Percentiles rank a stretch among this genome's conserved stretches.
These are phyloP conservation scores for Drosophila burlai DNA, from an alignment of 1,140 invertebrate genomes.

Conservation along the genomic window DNA sequence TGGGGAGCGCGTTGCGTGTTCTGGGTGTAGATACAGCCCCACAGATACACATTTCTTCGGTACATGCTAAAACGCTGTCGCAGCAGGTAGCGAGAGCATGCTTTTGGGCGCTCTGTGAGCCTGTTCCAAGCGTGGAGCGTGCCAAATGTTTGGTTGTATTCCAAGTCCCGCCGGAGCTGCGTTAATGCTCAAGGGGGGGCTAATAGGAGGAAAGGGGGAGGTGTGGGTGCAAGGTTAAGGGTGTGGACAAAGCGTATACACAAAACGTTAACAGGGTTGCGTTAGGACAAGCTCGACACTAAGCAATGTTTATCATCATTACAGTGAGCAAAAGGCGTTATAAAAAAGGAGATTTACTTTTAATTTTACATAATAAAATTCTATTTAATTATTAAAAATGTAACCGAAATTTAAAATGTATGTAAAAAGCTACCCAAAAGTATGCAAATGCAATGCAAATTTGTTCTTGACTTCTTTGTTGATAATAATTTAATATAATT, in stretches of 20 bases:
- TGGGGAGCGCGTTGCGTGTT: constrained; percentile 58
- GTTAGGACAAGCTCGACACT: constrained; percentile 8
- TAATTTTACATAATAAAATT: not conserved
- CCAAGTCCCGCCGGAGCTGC: constrained; percentile 36
- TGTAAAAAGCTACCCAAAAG: not conserved
- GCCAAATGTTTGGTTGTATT: constrained; percentile 81
- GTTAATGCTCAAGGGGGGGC: constrained; percentile 3
- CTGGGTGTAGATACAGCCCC: constrained; percentile 35
- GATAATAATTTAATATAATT: too few relatives aligned
- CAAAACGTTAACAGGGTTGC: constrained; percentile 29
- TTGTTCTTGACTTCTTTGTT: not conserved
- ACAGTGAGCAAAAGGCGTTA: not conserved
- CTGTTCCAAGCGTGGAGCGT: constrained; percentile 67
- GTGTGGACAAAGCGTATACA: constrained; percentile 13
- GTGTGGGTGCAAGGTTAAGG: constrained; percentile 25
- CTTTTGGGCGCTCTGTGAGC: constrained; percentile 79
- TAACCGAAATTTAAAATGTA: not conserved
- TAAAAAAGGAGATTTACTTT: too few relatives aligned
- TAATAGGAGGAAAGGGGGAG: not conserved
- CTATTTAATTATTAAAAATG: not conserved
- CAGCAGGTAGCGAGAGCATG: constrained; percentile 59
- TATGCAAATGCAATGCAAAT: not conserved
- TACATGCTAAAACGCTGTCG: constrained; percentile 22
- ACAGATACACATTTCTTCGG: constrained; percentile 29
- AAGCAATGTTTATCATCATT: not conserved